Base-by-base conservation (phyloP, 2,888 invertebrate genomes). In the Tinea pellionella region DNA sequence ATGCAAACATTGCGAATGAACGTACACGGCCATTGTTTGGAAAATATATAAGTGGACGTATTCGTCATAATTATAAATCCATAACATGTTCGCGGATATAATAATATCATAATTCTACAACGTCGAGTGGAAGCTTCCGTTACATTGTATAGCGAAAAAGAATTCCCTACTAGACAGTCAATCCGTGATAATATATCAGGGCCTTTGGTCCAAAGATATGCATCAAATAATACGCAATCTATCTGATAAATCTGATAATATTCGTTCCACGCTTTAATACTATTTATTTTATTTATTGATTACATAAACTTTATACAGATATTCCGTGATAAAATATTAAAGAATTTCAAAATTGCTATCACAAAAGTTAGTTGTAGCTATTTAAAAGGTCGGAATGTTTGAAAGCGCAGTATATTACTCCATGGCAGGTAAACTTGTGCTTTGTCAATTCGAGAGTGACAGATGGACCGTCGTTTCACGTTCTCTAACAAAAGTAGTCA, bases 1-100 rank as follows among this genome's bases (percentile, higher is more conserved):
- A 69, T 68, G 71, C 72, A 71, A 75, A 80, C 71, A 73, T 75
- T 76, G 72, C 72, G 71, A 72, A 73, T 69, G 68, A 68, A 67
- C 68, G 67, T 16, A 24, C 53, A 53, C 6, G 53, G 53, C 53
- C 4, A 47, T 43, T 59, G 43, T 59, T 47, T 15, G 42, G 2
- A 24, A 24, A 59, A 59, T 13, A 59, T 58, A 16, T 56, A 56
- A 29, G 56, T 56, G 32, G 9, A 29, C 57, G 30, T 32, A 32
- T 12, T 15, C 42, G 57, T 30, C 57, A 57, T n/a, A 6, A 57
- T 57, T 37, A 57, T 37, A 15, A 57, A 57, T 16, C 32, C 37
- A 37, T 24, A 32, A 16, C 57, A 29, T 16, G 57, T 57, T 30
- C 57, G 15, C 15, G 32, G 57, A 57, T 32, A 57, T 32, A 57